Evolutionary conservation across 1,140 invertebrate genomes (phyloP), one percentile per base, ranked within the genome.

Genomic region (Arctopsyche grandis): DNA sequence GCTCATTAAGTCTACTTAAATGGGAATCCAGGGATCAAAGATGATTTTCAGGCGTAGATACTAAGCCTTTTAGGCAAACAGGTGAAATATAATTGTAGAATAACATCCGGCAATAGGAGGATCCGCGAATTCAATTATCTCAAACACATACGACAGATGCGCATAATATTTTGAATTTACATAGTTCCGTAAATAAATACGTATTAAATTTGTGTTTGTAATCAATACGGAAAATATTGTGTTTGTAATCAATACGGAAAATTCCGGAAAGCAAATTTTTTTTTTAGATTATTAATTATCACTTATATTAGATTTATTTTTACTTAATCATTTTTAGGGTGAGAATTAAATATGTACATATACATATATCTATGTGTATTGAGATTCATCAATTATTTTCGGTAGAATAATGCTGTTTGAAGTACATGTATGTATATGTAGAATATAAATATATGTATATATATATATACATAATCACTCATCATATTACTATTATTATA

Each of bases 71-170:
- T 14, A 24, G 21, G 16, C 24, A 22, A 22, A 22, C 66, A 69
- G 66, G 66, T 69, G 29, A 69, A 69, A 69, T 69, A 69, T 69
- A 69, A 43, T 43, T 69, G 29, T 24, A 24, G 66, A 69, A 69
- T 69, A 69, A 38, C 66, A 69, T 16, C 26, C 24, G 24, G 24
- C 24, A 7, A 14, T 10, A 43, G 66, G 21, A 12, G 29, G 66
- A 69, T 69, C 16, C n/a, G 24, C 3, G 24, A n/a, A 69, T 69
- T 69, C 66, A 69, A 69, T 69, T 69, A 69, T 38, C 3, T 38
- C 7, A 38, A 38, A 38, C 29, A 38, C 7, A 38, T 7, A 38
- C 7, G 7, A 38, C 29, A 38, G 29, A 38, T 38, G 7, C 29
- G 29, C n/a, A n/a, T n/a, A n/a, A n/a, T n/a, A n/a, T n/a, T n/a